Base-by-base conservation (phyloP, 2,888 invertebrate genomes). In the Amphipyra tragopoginis region DNA sequence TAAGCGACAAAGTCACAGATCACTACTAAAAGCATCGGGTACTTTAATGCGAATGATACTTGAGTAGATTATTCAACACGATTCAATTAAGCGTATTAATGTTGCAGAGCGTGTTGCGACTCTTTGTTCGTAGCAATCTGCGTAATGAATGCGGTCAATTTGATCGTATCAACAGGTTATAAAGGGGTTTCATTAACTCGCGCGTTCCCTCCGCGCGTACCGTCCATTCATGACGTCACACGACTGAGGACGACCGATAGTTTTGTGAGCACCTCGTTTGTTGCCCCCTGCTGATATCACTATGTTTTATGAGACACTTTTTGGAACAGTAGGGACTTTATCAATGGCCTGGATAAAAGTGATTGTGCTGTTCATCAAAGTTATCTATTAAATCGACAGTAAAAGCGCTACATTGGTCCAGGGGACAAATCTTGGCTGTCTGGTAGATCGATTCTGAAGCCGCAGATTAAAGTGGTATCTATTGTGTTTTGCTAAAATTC, bases 141-240 rank as follows among this genome's bases (percentile, higher is more conserved):
- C 64, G 65, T 62, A 65, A 75, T 69, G 72, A 76, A 72, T 62
- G 52, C 62, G 50, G 54, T 71, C 64, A 48, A 66, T 67, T 67
- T 67, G 79, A 77, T 79, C 66, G 66, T 76, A 77, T 79, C 79
- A 77, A 77, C 77, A 79, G 73, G 77, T 77, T 79, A 76, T 68
- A 76, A 54, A 75, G 73, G 60, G 51, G 55, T 52, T 59, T 59
- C 72, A 51, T 63, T 64, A 67, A 34, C 38, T 42, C 44, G 47
- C 44, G 48, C 44, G 40, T 21, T n/a, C 33, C 14, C 40, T 21
- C 21, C 21, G 21, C 33, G 39, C 38, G 33, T 29, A 29, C 4
- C 33, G 21, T 51, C 58, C 48, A 53, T 59, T 60, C 55, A 33
- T 44, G 45, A 34, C 48, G 36, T 51, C 33, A 44, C 39, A 34